These are phyloP conservation scores for Clarias laeviceps DNA, from an alignment of 2,797 vertebrate genomes.

Conservation along the genomic window DNA sequence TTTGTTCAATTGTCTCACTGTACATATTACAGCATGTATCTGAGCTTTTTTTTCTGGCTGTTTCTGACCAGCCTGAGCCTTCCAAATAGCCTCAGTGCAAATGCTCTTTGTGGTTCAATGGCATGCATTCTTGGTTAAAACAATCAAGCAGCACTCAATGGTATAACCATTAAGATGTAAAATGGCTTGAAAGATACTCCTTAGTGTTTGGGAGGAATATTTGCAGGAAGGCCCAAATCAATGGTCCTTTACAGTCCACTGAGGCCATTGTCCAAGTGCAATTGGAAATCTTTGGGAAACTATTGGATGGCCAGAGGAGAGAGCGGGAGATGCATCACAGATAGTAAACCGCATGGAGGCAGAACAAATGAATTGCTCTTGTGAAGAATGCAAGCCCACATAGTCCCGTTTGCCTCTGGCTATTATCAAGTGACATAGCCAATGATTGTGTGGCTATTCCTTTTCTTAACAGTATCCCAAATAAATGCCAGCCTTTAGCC, in stretches of 20 bases:
- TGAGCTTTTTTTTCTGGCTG: constrained; percentile 56
- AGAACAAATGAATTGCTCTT: constrained; percentile 61
- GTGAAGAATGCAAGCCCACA: constrained; percentile 55
- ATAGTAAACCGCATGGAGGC: constrained; percentile 53
- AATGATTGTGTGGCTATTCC: constrained; percentile 57
- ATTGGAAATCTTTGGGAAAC: constrained; percentile 68
- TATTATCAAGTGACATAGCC: constrained; percentile 59
- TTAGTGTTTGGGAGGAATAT: constrained; percentile 57
- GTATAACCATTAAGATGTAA: constrained; percentile 70
- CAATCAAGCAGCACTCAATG: constrained; percentile 71
- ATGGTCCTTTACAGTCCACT: constrained; percentile 64
- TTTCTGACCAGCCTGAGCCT: constrained; percentile 60
- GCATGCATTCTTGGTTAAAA: constrained; percentile 65
- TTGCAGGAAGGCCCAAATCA: constrained; percentile 64
- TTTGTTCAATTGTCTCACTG: constrained; percentile 10
- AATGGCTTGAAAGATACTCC: constrained; percentile 64
- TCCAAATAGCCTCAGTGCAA: constrained; percentile 62
- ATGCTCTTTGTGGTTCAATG: constrained; percentile 64
- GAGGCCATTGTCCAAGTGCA: constrained; percentile 61
- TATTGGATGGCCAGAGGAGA: constrained; percentile 60
- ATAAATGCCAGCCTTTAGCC: constrained; percentile 54
- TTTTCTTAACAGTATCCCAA: constrained; percentile 61
- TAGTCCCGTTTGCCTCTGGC: constrained; percentile 56
- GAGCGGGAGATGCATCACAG: constrained; percentile 50
- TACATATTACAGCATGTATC: constrained; percentile 55